Evolutionary conservation across 2,797 vertebrate genomes (phyloP).

Genomic region (Odontamblyopus rebecca): DNA sequence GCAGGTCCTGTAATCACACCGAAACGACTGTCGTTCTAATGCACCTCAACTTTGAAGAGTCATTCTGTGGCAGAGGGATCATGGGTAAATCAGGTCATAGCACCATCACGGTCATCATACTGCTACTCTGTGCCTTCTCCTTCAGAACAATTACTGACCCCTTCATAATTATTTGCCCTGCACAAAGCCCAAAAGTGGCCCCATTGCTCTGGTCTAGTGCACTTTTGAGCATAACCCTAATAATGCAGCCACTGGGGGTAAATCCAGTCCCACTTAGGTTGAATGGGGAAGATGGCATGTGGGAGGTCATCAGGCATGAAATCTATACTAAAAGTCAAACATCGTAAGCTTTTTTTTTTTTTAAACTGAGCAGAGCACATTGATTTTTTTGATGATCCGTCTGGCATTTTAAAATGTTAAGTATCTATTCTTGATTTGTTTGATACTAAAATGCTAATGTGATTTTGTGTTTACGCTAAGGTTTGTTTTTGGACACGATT

Average conservation of each 20-base stretch:
- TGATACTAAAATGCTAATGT: no score
- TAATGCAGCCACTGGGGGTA: neutral
- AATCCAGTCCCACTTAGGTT: neutral
- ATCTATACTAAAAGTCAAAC: neutral
- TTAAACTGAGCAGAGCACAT: no score
- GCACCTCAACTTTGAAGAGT: constrained; percentile 66
- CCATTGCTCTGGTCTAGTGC: neutral
- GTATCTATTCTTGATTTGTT: no score
- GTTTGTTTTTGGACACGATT: no score
- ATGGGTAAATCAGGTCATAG: constrained; percentile 65
- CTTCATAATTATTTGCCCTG: constrained; percentile 58
- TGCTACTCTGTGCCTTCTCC: constrained; percentile 54
- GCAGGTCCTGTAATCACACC: constrained; percentile 68
- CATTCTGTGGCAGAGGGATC: constrained; percentile 59
- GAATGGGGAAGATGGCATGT: neutral
- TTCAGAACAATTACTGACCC: constrained; percentile 31
- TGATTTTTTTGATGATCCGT: no score
- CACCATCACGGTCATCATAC: constrained; percentile 36
- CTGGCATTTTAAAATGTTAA: no score
- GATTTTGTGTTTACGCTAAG: no score
- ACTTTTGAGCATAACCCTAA: neutral
- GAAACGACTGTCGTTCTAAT: constrained; percentile 66
- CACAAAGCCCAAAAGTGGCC: constrained; percentile 9
- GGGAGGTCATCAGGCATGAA: neutral
- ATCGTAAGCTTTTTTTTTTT: no score